A percentile compares a stretch with the other conserved stretches of the same genome.
These are phyloP conservation scores for Ciconia stormi DNA, from an alignment of 2,113 vertebrate species.

Conservation along the genomic window DNA sequence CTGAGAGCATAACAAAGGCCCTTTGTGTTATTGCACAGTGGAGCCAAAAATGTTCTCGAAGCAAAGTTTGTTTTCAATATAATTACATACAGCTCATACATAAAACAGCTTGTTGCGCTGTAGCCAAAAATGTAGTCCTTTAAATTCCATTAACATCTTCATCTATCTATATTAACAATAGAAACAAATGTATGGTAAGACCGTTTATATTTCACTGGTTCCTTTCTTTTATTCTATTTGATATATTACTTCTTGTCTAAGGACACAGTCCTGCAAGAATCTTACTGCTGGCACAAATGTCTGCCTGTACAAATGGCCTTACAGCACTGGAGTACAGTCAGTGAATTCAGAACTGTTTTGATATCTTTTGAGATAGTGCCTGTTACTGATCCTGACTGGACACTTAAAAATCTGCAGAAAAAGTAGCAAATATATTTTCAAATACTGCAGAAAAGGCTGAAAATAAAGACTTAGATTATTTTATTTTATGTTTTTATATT, in stretches of 20 bases:
- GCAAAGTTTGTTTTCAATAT: constrained; percentile 58
- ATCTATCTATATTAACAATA: background rate
- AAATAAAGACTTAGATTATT: background rate
- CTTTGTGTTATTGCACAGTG: constrained; percentile 30
- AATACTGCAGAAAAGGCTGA: background rate
- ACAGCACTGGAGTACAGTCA: background rate
- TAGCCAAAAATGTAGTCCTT: constrained; percentile 17
- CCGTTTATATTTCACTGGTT: background rate
- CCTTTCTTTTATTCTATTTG: background rate
- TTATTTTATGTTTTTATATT: background rate
- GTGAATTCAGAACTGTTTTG: background rate
- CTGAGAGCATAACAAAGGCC: constrained; percentile 30
- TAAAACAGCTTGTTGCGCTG: background rate
- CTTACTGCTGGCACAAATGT: background rate
- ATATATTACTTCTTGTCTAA: background rate
- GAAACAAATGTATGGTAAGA: background rate
- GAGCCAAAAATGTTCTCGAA: constrained; percentile 58
- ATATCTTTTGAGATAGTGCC: background rate
- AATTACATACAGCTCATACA: constrained; percentile 50
- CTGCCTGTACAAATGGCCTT: background rate
- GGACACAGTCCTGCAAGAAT: background rate
- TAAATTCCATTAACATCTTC: background rate
- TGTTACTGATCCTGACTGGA: background rate
- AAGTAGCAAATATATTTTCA: background rate
- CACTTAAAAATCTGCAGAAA: background rate